Evolutionary conservation across 2,888 invertebrate species (phyloP).

Genomic region (Stenoptilia bipunctidactyla): DNA sequence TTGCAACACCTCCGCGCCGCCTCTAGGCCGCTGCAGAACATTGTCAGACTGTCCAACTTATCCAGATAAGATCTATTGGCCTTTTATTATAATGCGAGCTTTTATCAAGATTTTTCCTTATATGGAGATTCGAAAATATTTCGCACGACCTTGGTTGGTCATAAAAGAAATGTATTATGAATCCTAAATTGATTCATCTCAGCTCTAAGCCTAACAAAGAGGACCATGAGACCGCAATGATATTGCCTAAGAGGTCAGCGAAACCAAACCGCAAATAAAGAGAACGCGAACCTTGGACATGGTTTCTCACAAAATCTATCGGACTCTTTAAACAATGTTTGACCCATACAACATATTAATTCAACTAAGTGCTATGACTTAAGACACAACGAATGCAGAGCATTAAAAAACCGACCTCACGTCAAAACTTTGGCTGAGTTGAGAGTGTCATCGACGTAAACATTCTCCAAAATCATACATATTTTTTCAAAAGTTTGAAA

Average conservation of each 20-base stretch:
- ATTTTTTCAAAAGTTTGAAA: no score
- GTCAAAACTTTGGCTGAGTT: no score
- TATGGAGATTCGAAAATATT: background rate
- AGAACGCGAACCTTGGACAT: constrained; percentile 66
- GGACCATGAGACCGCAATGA: constrained; percentile 55
- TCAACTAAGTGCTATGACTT: no score
- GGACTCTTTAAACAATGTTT: constrained; percentile 61
- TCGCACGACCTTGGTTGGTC: constrained; percentile 27
- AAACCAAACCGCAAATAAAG: constrained; percentile 69
- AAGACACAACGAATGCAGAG: no score
- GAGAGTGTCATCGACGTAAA: no score
- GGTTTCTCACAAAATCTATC: constrained; percentile 69
- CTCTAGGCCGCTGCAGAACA: constrained; percentile 5
- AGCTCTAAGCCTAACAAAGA: constrained; percentile 56
- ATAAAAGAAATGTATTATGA: constrained; percentile 39
- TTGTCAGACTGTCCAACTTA: background rate
- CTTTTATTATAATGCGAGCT: constrained; percentile 1
- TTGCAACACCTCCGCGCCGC: constrained; percentile 35
- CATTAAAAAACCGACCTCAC: no score
- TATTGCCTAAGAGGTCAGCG: constrained; percentile 65
- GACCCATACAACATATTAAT: constrained; percentile 49
- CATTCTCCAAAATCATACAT: no score
- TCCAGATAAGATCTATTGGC: constrained; percentile 3
- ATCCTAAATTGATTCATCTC: constrained; percentile 47
- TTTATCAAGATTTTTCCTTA: background rate